Conservation (phyloP, 2,113 vertebrate species). For the Strigops habroptila region DNA sequence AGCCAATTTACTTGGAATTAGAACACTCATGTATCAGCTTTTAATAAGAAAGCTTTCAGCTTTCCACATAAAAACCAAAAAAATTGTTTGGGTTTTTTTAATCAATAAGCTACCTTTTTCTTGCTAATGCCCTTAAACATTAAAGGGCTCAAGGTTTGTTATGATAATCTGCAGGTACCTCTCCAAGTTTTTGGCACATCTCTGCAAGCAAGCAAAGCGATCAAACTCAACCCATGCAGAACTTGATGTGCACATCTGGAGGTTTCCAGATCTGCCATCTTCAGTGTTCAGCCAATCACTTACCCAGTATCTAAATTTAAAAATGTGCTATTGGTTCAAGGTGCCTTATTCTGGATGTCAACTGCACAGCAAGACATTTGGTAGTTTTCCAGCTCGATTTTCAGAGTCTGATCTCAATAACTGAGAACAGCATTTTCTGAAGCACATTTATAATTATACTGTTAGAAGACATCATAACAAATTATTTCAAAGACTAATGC, state of each 20-base stretch:
- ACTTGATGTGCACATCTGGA: conserved; percentile 7
- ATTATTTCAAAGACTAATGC: not conserved
- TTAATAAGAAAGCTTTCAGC: not conserved
- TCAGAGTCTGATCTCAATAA: not conserved
- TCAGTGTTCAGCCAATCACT: conserved; percentile 45
- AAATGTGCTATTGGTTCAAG: conserved; percentile 37
- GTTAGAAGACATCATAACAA: not conserved
- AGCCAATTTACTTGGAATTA: conserved; percentile 42
- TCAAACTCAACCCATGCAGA: not conserved
- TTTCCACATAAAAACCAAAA: not conserved
- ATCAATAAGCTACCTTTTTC: not conserved
- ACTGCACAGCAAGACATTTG: not conserved
- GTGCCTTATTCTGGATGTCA: conserved; percentile 9
- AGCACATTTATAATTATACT: not conserved
- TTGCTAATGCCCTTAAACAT: not conserved
- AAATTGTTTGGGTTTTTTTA: not conserved
- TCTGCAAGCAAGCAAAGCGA: not conserved
- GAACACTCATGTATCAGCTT: not conserved
- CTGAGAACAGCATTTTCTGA: not conserved
- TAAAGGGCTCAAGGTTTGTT: not conserved
- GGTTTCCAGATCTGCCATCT: conserved; percentile 33
- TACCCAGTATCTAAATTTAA: conserved; percentile 28
- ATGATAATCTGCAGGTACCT: not conserved
- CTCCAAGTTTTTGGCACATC: not conserved
- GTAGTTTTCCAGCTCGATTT: not conserved